Base-by-base conservation (phyloP, 2,113 vertebrate species). In the Panthera leo region DNA sequence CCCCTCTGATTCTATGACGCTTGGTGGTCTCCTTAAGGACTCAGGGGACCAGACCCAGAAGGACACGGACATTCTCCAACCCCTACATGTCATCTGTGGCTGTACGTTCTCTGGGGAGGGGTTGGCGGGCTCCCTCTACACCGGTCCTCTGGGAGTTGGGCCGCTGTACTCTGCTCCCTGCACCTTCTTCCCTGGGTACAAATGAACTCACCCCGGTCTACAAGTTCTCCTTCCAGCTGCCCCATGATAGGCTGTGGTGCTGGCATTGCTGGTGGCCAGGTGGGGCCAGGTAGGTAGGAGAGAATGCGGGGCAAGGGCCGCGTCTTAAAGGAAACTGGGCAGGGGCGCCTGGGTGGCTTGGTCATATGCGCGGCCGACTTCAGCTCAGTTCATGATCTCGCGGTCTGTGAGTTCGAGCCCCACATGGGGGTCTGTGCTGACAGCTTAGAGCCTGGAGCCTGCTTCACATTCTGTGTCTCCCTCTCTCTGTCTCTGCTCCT, bases 151-250 rank as follows among this genome's bases (percentile, higher is more conserved):
- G 16, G 51, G n/a, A 36, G 45, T 58, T 7, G 55, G 34, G 25
- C 48, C 11, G 1, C 75, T 11, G 0, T 0, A 25, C 45, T 34
- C n/a, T 3, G 0, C 36, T 84, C 61, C 51, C 63, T 29, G 9
- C 15, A 11, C 31, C 3, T 25, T 45, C 45, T 89, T 19, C 39
- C 73, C n/a, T 5, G 7, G 39, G 58, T 27, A 13, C 31, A 5
- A 27, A 51, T 65, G 39, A 79, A 27, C 31, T 85, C 51, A 34
- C 79, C 34, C 58, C 3, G 1, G 4, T 61, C 87, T 82, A 51
- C 31, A 6, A 3, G 14, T 42, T 89, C 79, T 76, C 78, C 31
- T 85, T 67, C 34, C 8, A 15, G n/a, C 18, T 51, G 48, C 39
- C 16, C 18, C 55, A 19, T 15, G 31, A 65, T 58, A 91, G 71